phyloP scores from a whole-genome alignment of 2,888 invertebrate genomes.

The Drosophila meridionalis region DNA sequence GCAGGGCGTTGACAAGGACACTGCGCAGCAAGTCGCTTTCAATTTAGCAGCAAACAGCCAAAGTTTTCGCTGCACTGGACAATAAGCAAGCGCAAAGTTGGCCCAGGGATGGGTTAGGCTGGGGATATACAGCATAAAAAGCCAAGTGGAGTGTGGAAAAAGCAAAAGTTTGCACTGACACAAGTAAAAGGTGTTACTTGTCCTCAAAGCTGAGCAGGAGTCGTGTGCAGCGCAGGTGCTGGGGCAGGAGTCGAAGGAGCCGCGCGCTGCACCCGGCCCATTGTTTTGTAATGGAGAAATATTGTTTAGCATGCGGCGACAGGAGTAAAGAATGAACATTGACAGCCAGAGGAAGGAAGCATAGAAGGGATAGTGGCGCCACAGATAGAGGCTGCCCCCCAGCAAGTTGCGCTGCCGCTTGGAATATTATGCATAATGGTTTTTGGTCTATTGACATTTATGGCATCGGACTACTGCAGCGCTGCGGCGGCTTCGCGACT shows the following conservation, averaged over 20 bases:
- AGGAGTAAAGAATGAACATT: conserved; percentile 6
- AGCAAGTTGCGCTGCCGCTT: conserved; percentile 25
- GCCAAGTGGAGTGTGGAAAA: conserved; percentile 57
- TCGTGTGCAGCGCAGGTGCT: conserved; percentile 15
- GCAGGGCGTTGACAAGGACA: conserved; percentile 52
- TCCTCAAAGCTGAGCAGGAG: conserved; percentile 30
- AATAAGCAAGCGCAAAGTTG: conserved; percentile 61
- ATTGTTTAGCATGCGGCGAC: conserved; percentile 67
- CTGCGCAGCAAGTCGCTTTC: conserved; percentile 69
- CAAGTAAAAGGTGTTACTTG: conserved; percentile 77
- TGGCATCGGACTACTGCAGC: conserved; percentile 56
- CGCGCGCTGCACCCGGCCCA: conserved; percentile 47
- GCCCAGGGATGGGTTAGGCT: not conserved
- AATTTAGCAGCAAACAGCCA: conserved; percentile 68
- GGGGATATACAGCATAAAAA: conserved; percentile 60
- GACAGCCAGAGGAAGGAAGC: not conserved
- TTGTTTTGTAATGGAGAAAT: conserved; percentile 77
- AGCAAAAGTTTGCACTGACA: conserved; percentile 69
- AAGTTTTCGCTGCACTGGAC: conserved; percentile 65
- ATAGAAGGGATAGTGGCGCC: not conserved
- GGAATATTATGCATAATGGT: conserved; percentile 74
- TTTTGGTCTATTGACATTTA: conserved; percentile 79
- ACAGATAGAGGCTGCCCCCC: conserved; percentile 6
- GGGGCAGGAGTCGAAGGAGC: conserved; percentile 10
- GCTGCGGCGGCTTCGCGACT: conserved; percentile 4